A percentile compares a stretch with the other conserved stretches of the same genome.
Conservation (phyloP, 2,888 invertebrate species). For the Dicyrtoma fusca region DNA sequence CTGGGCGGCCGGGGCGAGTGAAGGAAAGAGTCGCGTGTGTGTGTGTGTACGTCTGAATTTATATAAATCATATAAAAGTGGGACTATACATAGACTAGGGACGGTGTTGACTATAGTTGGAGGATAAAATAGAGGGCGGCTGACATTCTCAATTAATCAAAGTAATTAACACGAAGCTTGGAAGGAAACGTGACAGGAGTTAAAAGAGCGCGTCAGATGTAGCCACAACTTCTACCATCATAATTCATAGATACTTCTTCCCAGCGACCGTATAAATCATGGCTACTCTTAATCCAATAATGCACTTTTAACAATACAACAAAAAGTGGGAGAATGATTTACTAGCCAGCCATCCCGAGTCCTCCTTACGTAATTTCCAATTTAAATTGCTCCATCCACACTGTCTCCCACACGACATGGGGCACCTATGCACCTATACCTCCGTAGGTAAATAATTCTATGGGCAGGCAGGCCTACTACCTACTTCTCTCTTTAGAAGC, state of each 20-base stretch:
- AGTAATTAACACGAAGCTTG: slow-evolving; percentile 49
- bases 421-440: not conserved
- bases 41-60: not conserved
- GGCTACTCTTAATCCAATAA: slow-evolving; percentile 45
- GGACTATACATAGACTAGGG: not conserved
- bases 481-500: too few species aligned
- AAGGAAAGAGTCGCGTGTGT: not conserved
- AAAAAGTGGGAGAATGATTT: slow-evolving; percentile 38
- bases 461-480: too few species aligned
- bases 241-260: slow-evolving; percentile 43
- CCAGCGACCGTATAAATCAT: slow-evolving; percentile 38
- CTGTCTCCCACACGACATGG: not conserved
- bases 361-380: slow-evolving; percentile 28
- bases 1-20: too few species aligned
- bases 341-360: not conserved
- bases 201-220: slow-evolving; percentile 47
- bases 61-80: not conserved
- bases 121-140: slow-evolving; percentile 25
- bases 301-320: slow-evolving; percentile 46
- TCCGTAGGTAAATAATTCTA: too few species aligned
- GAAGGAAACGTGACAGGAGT: slow-evolving; percentile 45
- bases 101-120: not conserved
- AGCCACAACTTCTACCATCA: slow-evolving; percentile 47
- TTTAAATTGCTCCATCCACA: slow-evolving; percentile 28
- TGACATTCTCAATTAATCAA: slow-evolving; percentile 53